Conservation (phyloP, 2,113 vertebrate species). For the Suncus etruscus region DNA sequence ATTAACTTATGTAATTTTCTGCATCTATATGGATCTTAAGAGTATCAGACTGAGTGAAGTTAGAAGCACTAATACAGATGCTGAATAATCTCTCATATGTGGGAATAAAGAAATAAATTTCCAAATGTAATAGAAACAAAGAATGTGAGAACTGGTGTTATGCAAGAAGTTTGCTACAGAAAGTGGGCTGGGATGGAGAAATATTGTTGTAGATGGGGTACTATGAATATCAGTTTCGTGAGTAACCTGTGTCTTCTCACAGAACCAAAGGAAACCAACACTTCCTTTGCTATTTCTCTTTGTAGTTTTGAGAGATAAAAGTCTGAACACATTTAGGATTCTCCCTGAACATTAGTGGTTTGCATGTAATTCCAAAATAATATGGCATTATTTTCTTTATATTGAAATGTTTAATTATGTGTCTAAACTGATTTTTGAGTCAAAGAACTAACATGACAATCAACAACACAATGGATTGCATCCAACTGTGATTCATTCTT, state of each 20-base stretch:
- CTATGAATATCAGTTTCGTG: too few relatives aligned
- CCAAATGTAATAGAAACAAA: too few relatives aligned
- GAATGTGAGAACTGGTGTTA: too few relatives aligned
- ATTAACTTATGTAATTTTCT: too few relatives aligned
- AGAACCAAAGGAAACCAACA: slow-evolving; percentile 19
- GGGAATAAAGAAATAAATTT: too few relatives aligned
- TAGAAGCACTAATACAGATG: too few relatives aligned
- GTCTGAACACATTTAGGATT: background rate
- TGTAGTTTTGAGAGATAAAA: background rate
- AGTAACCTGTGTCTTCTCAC: background rate
- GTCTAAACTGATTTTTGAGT: background rate
- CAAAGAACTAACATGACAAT: slow-evolving; percentile 6
- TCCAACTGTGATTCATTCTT: background rate
- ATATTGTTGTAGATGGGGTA: too few relatives aligned
- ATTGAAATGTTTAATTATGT: background rate
- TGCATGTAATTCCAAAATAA: background rate
- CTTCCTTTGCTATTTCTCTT: background rate
- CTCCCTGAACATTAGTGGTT: background rate
- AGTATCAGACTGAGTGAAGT: too few relatives aligned
- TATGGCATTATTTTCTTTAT: background rate
- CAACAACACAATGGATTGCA: slow-evolving; percentile 4
- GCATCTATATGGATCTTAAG: too few relatives aligned
- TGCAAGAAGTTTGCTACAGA: too few relatives aligned
- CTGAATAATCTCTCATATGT: too few relatives aligned
- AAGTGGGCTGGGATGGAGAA: background rate